Evolutionary conservation across 23 tunicate species (phyloP), one percentile per base, ranked within the genome.

Genomic region (Halocynthia roretzi): DNA sequence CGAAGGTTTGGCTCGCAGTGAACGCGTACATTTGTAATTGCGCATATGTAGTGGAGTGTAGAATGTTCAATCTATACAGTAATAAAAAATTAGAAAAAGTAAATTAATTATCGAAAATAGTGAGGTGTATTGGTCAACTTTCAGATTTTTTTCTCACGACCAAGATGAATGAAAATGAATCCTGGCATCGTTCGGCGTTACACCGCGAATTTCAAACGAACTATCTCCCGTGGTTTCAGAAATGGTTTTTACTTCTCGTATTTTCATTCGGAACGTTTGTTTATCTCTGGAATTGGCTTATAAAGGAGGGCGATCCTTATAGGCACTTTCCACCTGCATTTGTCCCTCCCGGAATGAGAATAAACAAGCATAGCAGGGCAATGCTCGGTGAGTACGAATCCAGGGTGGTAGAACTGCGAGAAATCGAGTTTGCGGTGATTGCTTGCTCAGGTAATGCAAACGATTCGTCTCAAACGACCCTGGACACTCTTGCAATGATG

Each of bases 401-500:
- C 51, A 56, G 92, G 54, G 70, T 60, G 48, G 76, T 76, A 12
- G 86, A 65, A 60, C 68, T 76, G 7, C 75, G 62, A 72, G 80
- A 86, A 81, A 86, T 86, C 8, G 84, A 86, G 57, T 54, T 81
- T 70, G 92, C 84, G 31, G 71, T 81, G 5, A 68, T 81, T 67
- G 85, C 92, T 48, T 81, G 88, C 6, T 5, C 14, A 5, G 56
- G 56, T 17, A 40, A 77, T 12, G 12, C 82, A 10, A 71, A 77
- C 20, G 14, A 40, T 7, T 11, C 51, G 5, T 6, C 6, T 50
- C 51, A 51, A 15, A 61, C 60, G 50, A 83, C 78, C 19, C 5
- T 63, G 19, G 83, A 84, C 55, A 61, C 88, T 7, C 11, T 77
- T 51, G 60, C 57, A 12, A 86, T 83, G 51, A 86, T 86, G 92